Conservation (phyloP, 1,140 invertebrate genomes). For the Steinernema khuongi region DNA sequence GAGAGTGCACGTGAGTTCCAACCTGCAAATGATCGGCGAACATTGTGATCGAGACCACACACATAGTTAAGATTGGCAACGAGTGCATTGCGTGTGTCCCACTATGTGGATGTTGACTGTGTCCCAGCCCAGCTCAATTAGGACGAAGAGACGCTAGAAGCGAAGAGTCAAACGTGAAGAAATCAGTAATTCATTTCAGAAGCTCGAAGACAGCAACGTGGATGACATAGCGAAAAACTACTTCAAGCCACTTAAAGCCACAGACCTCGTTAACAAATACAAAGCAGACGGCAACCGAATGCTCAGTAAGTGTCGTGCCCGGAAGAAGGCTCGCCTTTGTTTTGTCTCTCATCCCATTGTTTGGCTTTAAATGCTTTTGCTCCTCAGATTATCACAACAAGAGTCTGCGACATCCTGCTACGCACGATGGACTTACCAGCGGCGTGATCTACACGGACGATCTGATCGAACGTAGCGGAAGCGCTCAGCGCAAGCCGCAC, state of each 20-base stretch:
- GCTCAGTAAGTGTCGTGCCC: slow-evolving; percentile 18
- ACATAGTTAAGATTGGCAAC: no score
- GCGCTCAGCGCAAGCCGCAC: slow-evolving; percentile 36
- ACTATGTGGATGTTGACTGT: no score
- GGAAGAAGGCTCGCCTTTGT: neutral
- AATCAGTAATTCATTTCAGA: slow-evolving; percentile 60
- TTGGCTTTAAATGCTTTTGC: slow-evolving; percentile 11
- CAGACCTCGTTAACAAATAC: slow-evolving; percentile 34
- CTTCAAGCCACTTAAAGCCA: slow-evolving; percentile 60
- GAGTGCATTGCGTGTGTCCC: no score
- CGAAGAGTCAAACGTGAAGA: slow-evolving; percentile 10
- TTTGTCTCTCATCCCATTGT: slow-evolving; percentile 18
- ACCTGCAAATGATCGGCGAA: no score
- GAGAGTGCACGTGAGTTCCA: no score
- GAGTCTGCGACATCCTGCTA: slow-evolving; percentile 6
- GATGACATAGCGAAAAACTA: slow-evolving; percentile 70
- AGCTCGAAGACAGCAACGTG: slow-evolving; percentile 64
- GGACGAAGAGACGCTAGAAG: slow-evolving; percentile 23
- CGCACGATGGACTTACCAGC: slow-evolving; percentile 44
- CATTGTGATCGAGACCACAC: no score
- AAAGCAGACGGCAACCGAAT: slow-evolving; percentile 27
- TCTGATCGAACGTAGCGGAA: slow-evolving; percentile 46
- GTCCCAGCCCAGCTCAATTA: no score
- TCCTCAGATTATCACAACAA: slow-evolving; percentile 26
- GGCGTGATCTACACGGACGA: slow-evolving; percentile 56